Conservation (phyloP, 2,113 vertebrate species). For the Gila orcuttii region DNA sequence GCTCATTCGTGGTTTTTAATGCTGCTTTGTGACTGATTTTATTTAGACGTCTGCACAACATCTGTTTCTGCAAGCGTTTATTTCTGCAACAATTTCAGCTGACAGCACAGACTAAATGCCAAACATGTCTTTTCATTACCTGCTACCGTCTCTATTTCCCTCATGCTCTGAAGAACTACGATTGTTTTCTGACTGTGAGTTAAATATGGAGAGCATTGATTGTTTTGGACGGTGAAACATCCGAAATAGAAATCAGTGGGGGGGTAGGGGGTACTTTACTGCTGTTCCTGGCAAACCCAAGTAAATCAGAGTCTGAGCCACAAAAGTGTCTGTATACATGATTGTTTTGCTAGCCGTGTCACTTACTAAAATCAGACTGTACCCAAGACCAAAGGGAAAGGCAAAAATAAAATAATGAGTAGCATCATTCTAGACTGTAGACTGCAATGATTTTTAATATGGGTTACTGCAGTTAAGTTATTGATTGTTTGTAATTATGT, state of each 20-base stretch:
- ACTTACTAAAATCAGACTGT: slow-evolving; percentile 11
- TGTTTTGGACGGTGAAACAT: slow-evolving; percentile 53
- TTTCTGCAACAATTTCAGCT: slow-evolving; percentile 37
- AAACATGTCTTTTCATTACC: slow-evolving; percentile 52
- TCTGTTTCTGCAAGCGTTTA: slow-evolving; percentile 50
- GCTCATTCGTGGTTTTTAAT: slow-evolving; percentile 22
- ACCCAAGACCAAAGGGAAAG: not conserved
- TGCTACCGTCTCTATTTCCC: slow-evolving; percentile 41
- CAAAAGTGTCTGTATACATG: slow-evolving; percentile 23
- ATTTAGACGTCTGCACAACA: slow-evolving; percentile 45
- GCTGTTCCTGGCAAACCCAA: slow-evolving; percentile 38
- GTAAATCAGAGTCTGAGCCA: slow-evolving; percentile 20
- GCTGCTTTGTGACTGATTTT: slow-evolving; percentile 27
- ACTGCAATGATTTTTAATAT: not conserved
- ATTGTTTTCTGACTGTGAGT: slow-evolving; percentile 43
- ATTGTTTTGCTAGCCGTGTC: not conserved
- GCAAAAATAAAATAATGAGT: not conserved
- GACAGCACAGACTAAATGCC: slow-evolving; percentile 51
- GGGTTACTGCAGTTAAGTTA: slow-evolving; percentile 1
- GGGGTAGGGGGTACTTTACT: not conserved
- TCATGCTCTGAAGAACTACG: slow-evolving; percentile 35
- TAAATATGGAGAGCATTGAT: slow-evolving; percentile 54
- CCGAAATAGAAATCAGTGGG: slow-evolving; percentile 31
- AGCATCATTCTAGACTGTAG: slow-evolving; percentile 7
- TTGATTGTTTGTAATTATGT: slow-evolving; percentile 14